Base-by-base conservation (phyloP, 2,113 vertebrate species). In the Myrmecobius fasciatus region DNA sequence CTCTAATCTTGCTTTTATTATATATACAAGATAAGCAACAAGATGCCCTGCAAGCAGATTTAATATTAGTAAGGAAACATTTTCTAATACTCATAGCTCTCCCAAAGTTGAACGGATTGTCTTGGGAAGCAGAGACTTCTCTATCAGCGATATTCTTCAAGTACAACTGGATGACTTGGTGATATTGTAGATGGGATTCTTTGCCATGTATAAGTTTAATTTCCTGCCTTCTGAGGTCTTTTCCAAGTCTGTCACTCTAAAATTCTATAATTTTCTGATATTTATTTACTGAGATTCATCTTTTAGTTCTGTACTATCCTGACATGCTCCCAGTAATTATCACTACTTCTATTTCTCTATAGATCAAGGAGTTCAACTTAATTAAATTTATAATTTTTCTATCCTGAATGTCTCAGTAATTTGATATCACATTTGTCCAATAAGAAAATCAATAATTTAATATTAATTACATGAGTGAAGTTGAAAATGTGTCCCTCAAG, bases 351-450 rank as follows among this genome's bases (percentile, higher is more conserved):
- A 6, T 83, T 83, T 43, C 60, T 75, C 60, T 75, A 75, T 75
- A 43, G n/a, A 7, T 20, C 67, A 83, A 83, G 6, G n/a, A 20
- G 67, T 83, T 83, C 94, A 96, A 95, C 93, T 91, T 53, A 83
- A 94, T 94, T 92, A 96, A 96, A 91, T 53, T 60, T 56, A 91
- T 91, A 11, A 91, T 97, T 97, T 98, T 53, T 54, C 8, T 4
- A 28, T 36, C 53, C 25, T 8, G 43, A 49, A 17, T 43, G 43
- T 4, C 1, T 88, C 83, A 25, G 88, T 4, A 67, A 51, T 46
- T 53, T 93, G 93, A 67, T 90, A 90, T 90, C 83, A 94, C 96
- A 97, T 94, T 96, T 98, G 96, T 95, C 83, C 90, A 67, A 67
- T 31, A 89, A 25, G 93, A 36, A 54, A 89, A 93, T 94, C 91